Evolutionary conservation across 2,888 invertebrate genomes (phyloP), one percentile per base, ranked within the genome.

Genomic region (Euphydryas editha): DNA sequence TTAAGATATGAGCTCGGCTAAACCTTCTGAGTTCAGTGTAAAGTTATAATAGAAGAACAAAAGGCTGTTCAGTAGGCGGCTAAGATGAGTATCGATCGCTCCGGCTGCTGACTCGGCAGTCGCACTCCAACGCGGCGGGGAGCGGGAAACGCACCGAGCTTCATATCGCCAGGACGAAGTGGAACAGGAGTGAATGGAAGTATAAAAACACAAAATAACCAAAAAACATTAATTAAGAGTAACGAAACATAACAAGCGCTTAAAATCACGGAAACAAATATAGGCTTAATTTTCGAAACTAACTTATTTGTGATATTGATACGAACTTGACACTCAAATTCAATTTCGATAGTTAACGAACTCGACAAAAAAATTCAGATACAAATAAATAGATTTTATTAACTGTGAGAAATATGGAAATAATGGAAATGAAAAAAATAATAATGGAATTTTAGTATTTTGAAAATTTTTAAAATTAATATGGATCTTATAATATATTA

Each of bases 1-100:
- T 54, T 54, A 54, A 54, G 30, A 7, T 54, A 3, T n/a, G 30
- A 1, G 30, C 17, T 15, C 24, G 51, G 20, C 7, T 51, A 24
- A 15, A 42, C 39, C 36, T 51, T 37, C 63, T 60, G 54, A 62
- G 59, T 59, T 44, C 59, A 49, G 61, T 59, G 59, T 59, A 68
- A 71, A 65, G 68, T 70, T 72, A 69, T 73, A 74, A 74, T 73
- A 62, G 70, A 74, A 74, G 76, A 81, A 83, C 78, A 85, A 85
- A 81, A 81, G 80, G 74, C 74, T 75, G 75, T 78, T 77, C 72
- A 73, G 76, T 79, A 78, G 78, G 77, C 79, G 79, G 75, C 78
- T 77, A 78, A 81, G 81, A 80, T 81, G 79, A 73, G 78, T 88
- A 91, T 91, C 88, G 90, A 91, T 89, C 88, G 86, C 77, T 74